Conservation (phyloP, 2,888 invertebrate genomes). For the Lasioglossum lativentre region DNA sequence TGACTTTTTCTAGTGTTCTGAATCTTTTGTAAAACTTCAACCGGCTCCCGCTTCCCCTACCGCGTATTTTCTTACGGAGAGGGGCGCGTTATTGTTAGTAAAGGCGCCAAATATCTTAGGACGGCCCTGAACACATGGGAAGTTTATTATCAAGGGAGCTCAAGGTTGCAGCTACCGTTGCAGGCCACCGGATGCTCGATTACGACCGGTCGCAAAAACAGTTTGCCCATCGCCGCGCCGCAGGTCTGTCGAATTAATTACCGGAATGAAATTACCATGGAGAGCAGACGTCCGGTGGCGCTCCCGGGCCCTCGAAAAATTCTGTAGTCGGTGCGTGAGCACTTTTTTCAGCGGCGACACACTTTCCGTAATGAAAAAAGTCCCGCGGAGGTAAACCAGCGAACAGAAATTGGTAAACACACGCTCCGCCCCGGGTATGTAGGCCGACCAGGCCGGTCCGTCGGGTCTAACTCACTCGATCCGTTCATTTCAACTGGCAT, state of each 20-base stretch:
- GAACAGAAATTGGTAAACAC: slow-evolving; percentile 19
- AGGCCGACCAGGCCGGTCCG: slow-evolving; percentile 8
- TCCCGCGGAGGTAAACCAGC: neutral
- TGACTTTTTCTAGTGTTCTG: no score
- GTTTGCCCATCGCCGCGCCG: neutral
- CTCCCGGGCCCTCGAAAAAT: slow-evolving; percentile 2
- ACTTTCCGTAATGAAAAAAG: slow-evolving; percentile 19
- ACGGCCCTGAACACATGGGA: no score
- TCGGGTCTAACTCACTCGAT: slow-evolving; percentile 22
- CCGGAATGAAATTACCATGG: neutral
- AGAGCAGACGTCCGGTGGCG: neutral
- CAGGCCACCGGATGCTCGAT: neutral
- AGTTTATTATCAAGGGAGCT: no score
- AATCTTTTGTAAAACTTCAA: no score
- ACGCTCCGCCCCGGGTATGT: slow-evolving; percentile 12
- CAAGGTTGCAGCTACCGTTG: neutral
- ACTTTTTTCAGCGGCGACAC: neutral
- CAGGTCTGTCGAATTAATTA: neutral
- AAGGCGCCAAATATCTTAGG: no score
- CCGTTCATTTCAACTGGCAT: slow-evolving; percentile 23
- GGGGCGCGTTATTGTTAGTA: no score
- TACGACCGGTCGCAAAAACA: neutral
- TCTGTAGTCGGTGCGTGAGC: neutral
- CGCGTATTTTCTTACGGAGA: no score
- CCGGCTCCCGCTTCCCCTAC: no score